Percentiles rank a stretch among this genome's conserved stretches.
phyloP scores from a whole-genome alignment of 2,113 vertebrate species.

The Ovis canadensis region DNA sequence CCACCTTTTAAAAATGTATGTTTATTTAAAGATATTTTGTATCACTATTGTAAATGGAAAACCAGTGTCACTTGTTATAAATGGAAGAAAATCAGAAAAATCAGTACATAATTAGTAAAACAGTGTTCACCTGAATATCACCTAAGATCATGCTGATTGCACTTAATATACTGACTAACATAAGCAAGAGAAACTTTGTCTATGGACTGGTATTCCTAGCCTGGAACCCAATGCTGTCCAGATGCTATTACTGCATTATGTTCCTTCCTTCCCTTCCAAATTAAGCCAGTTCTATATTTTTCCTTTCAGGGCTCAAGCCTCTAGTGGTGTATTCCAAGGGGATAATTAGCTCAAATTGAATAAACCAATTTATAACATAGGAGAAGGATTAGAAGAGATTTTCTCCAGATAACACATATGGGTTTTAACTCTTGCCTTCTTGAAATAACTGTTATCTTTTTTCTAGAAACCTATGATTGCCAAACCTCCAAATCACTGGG shows the following conservation, averaged over 20 bases:
- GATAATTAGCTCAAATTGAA: slow-evolving; percentile 10
- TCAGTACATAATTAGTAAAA: slow-evolving; percentile 9
- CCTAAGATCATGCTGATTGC: background rate
- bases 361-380: background rate
- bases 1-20: background rate
- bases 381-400: background rate
- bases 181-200: background rate
- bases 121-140: background rate
- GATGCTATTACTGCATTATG: background rate
- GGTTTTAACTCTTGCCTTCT: background rate
- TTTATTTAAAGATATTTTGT: background rate
- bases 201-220: background rate
- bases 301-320: background rate
- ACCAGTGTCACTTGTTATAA: background rate
- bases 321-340: background rate
- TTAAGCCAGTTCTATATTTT: background rate
- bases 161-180: background rate
- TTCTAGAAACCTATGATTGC: background rate
- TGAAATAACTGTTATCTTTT: background rate
- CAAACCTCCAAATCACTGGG: background rate
- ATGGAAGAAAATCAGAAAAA: slow-evolving; percentile 23
- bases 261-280: background rate
- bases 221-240: background rate
- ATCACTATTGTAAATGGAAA: slow-evolving; percentile 11
- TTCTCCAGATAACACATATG: background rate